Conservation (phyloP, 2,888 invertebrate genomes). For the Parnassius glacialis region DNA sequence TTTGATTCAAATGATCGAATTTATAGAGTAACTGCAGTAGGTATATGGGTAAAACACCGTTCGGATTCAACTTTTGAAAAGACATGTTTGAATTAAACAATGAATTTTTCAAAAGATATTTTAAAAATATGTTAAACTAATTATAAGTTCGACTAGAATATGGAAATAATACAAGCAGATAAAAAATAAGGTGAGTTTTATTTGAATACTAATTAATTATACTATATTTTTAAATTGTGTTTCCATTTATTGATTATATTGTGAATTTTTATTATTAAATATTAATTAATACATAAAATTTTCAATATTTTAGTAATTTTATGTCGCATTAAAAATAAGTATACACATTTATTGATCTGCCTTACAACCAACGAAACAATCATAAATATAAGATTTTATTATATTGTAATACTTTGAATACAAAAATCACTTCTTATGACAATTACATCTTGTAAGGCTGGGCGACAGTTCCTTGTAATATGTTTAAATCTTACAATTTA, state of each 20-base stretch:
- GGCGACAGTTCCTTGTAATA: conserved; percentile 35
- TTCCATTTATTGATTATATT: too few relatives aligned
- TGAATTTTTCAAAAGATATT: too few relatives aligned
- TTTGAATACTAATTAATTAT: too few relatives aligned
- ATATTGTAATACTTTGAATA: conserved; percentile 49
- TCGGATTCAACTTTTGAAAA: too few relatives aligned
- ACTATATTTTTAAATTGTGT: too few relatives aligned
- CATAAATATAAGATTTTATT: conserved; percentile 56
- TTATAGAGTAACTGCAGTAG: neutral
- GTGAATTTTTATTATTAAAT: too few relatives aligned
- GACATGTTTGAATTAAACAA: too few relatives aligned
- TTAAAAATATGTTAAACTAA: too few relatives aligned
- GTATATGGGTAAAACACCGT: neutral
- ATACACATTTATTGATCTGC: conserved; percentile 1
- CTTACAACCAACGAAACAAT: conserved; percentile 28
- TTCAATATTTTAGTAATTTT: neutral
- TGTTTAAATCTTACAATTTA: conserved; percentile 61
- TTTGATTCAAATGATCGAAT: conserved; percentile 4
- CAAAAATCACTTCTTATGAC: conserved; percentile 62
- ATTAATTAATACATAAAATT: too few relatives aligned
- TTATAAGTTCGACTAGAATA: too few relatives aligned
- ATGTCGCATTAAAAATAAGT: conserved; percentile 1
- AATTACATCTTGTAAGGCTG: conserved; percentile 43
- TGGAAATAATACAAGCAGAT: too few relatives aligned
- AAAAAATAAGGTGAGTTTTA: too few relatives aligned